Percentiles rank a stretch among this genome's conserved stretches.
Conservation (phyloP, 2,797 vertebrate genomes). For the Gymnocypris eckloni region DNA sequence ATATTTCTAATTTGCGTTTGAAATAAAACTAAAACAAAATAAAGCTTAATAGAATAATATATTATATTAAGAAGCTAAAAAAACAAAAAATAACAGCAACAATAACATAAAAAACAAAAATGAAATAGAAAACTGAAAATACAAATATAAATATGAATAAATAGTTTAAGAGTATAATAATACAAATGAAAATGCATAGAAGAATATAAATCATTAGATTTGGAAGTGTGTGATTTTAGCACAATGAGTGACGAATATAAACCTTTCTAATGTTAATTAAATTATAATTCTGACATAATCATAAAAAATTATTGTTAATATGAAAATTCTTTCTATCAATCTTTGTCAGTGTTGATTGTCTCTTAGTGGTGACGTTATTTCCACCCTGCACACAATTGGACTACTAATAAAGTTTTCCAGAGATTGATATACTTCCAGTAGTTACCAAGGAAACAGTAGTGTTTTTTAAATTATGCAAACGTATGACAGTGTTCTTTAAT, state of each 20-base stretch:
- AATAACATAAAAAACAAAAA: too few species aligned
- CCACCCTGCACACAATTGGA: background rate
- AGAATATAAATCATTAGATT: background rate
- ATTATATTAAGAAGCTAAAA: background rate
- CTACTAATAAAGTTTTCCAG: background rate
- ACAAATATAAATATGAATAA: background rate
- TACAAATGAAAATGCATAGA: background rate
- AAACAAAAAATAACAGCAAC: too few species aligned
- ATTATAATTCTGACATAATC: too few species aligned
- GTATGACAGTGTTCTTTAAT: background rate
- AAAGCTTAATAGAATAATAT: too few species aligned
- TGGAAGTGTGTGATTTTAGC: background rate
- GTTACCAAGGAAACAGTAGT: constrained; percentile 42
- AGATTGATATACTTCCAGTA: constrained; percentile 12
- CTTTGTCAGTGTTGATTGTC: background rate
- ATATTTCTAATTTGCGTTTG: background rate
- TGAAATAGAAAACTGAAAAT: background rate
- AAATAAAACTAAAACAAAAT: background rate
- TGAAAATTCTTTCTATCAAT: background rate
- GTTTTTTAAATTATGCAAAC: background rate
- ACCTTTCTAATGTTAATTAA: too few species aligned
- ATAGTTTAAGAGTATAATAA: background rate
- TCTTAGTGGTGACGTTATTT: background rate
- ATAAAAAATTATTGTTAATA: background rate
- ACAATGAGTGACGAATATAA: background rate